Conservation (phyloP, 2,113 vertebrate genomes). For the Xyrauchen texanus region DNA sequence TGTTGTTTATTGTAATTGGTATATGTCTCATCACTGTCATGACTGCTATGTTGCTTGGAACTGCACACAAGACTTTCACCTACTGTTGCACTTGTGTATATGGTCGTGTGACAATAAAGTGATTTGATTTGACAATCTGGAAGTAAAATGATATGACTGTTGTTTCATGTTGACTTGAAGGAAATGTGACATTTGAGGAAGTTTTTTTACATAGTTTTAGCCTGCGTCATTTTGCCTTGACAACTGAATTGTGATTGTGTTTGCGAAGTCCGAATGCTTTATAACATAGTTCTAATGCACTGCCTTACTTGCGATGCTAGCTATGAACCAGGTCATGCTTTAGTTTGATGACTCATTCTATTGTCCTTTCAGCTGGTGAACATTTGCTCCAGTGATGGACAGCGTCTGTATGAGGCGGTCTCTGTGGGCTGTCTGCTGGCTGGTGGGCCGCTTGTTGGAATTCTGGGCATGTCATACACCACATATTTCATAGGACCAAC, state of each 20-base stretch:
- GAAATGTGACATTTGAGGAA: not conserved
- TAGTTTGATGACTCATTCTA: constrained; percentile 6
- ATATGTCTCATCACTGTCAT: too few relatives aligned
- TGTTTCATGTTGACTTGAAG: not conserved
- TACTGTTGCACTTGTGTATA: too few relatives aligned
- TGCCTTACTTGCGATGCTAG: not conserved
- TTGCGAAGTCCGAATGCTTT: not conserved
- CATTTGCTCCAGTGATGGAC: constrained; percentile 80
- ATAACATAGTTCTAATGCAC: not conserved
- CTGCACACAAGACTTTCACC: too few relatives aligned
- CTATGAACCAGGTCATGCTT: not conserved
- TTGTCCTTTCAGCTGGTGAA: constrained; percentile 74
- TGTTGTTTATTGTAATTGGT: too few relatives aligned
- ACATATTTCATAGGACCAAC: constrained; percentile 76
- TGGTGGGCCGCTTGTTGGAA: constrained; percentile 75
- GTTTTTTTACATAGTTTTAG: not conserved
- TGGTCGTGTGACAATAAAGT: too few relatives aligned
- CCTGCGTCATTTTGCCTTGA: not conserved
- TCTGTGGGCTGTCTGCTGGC: constrained; percentile 73
- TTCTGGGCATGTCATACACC: constrained; percentile 77
- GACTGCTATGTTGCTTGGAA: too few relatives aligned
- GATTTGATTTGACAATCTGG: too few relatives aligned
- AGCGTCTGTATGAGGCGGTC: constrained; percentile 76
- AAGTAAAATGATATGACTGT: too few relatives aligned
- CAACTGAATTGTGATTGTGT: not conserved